These are phyloP conservation scores for Adrianichthys oophorus DNA, from an alignment of 2,797 vertebrate genomes.

Conservation along the genomic window DNA sequence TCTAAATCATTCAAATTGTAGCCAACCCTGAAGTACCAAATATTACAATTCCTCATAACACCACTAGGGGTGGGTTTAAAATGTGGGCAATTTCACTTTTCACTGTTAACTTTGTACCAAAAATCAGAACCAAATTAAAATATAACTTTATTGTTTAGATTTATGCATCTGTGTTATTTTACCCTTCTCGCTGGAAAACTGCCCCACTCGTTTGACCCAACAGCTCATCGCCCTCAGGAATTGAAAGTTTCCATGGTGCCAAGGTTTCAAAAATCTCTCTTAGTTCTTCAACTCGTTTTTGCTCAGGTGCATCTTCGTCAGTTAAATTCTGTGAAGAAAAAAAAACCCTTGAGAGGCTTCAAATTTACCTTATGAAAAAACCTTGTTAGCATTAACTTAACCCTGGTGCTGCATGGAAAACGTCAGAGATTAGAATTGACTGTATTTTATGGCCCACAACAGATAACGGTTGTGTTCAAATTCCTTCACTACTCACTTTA, in stretches of 20 bases:
- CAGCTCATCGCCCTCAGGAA: conserved; percentile 41
- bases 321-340: conserved; percentile 31
- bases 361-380: neutral
- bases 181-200: conserved; percentile 33
- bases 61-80: too few relatives aligned
- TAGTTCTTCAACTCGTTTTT: conserved; percentile 20
- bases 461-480: too few relatives aligned
- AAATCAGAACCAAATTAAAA: too few relatives aligned
- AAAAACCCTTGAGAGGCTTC: conserved; percentile 10
- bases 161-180: conserved; percentile 1
- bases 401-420: neutral
- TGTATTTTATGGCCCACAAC: too few relatives aligned
- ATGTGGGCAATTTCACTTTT: too few relatives aligned
- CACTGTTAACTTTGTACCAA: too few relatives aligned
- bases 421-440: neutral
- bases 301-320: conserved; percentile 55
- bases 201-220: conserved; percentile 40
- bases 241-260: conserved; percentile 34
- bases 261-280: conserved; percentile 65
- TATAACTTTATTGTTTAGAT: neutral
- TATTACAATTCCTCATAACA: too few relatives aligned
- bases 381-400: neutral
- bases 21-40: too few relatives aligned
- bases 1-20: too few relatives aligned
- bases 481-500: too few relatives aligned